These are phyloP conservation scores for Cyphomyrmex costatus DNA, from an alignment of 1,140 invertebrate species.

Conservation along the genomic window DNA sequence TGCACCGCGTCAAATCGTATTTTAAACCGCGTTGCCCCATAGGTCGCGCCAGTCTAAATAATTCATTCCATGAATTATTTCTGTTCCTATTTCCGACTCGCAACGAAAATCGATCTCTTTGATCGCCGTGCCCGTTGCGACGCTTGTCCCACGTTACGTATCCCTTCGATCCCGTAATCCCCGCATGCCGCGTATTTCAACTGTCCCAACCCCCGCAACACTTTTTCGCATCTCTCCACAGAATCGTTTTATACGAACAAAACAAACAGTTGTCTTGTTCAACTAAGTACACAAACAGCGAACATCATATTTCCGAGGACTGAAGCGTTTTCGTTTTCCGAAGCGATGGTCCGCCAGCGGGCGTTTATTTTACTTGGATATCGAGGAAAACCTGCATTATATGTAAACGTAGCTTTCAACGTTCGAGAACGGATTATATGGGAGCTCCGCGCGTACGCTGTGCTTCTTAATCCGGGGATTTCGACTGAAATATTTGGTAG, in stretches of 20 bases:
- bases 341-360: background rate
- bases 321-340: slow-evolving; percentile 12
- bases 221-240: background rate
- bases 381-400: slow-evolving; percentile 53
- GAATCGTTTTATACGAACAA: background rate
- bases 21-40: slow-evolving; percentile 71
- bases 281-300: background rate
- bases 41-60: slow-evolving; percentile 73
- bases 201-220: background rate
- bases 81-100: slow-evolving; percentile 52
- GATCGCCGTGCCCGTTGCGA: slow-evolving; percentile 44
- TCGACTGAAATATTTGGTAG: slow-evolving; percentile 74
- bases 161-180: slow-evolving; percentile 33
- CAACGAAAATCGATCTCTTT: slow-evolving; percentile 74
- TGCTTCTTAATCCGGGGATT: slow-evolving; percentile 74
- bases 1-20: slow-evolving; percentile 73
- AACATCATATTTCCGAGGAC: background rate
- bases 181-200: slow-evolving; percentile 20
- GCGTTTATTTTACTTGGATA: slow-evolving; percentile 58
- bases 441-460: slow-evolving; percentile 59
- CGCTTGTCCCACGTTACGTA: slow-evolving; percentile 2
- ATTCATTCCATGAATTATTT: slow-evolving; percentile 82
- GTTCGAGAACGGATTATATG: slow-evolving; percentile 54
- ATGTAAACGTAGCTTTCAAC: slow-evolving; percentile 54
- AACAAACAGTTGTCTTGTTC: background rate